Base-by-base conservation (phyloP, 2,888 invertebrate species). In the Mechanitis messenoides region DNA sequence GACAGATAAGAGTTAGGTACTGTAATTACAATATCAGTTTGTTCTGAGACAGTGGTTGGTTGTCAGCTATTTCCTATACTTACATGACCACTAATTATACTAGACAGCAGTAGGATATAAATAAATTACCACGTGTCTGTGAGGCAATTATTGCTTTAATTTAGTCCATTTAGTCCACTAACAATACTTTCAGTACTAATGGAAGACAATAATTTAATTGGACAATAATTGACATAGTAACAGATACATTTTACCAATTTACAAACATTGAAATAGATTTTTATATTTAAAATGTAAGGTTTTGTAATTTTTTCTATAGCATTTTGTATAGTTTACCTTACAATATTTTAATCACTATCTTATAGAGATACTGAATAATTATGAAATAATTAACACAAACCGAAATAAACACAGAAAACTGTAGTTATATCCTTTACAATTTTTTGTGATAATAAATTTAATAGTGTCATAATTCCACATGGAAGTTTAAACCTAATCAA, bases 11-110 rank as follows among this genome's bases (percentile, higher is more conserved):
- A 20, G 3, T 47, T 31, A 31, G 11, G 31, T 50, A 31, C 3
- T 31, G 31, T 35, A 35, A 11, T 31, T 11, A 6, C 9, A 11
- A 31, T 50, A 2, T n/a, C 20, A 47, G 11, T 31, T 50, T 31
- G 7, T 6, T 31, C 7, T 7, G 31, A 9, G 28, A 31, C 9
- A 50, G 11, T 31, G 50, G 31, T 2, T 31, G 9, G 7, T 50
- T 59, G 56, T 63, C 60, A 55, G 56, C 54, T 63, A 54, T 47
- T 50, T 62, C 62, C 62, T 62, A 28, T 55, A 55, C 62, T 53
- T 45, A 59, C 59, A 50, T 3, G 28, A 50, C 7, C 28, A 28
- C 9, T 50, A 50, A 50, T 50, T 50, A 11, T 50, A 9, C 1
- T 3, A 3, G 50, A 50, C 50, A 12, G 12, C 38, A 28, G 47